Conservation (phyloP, 2,797 vertebrate genomes). For the Pelobates cultripes region DNA sequence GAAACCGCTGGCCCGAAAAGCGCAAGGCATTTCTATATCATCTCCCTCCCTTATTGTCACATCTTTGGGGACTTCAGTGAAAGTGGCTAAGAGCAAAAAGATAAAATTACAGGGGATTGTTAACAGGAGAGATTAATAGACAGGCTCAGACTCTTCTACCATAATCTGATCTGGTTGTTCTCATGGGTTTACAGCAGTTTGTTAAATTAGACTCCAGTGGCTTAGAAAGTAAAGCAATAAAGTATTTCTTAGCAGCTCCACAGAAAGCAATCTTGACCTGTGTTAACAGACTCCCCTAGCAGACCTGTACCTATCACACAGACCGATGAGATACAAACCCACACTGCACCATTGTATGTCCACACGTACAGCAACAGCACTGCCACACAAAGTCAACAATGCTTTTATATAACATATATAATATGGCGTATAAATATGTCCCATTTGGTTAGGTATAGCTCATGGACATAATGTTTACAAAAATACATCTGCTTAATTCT, state of each 20-base stretch:
- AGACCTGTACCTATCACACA: conserved; percentile 6
- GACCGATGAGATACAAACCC: neutral
- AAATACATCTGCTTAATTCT: no score
- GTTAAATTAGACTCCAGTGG: conserved; percentile 32
- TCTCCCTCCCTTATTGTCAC: conserved; percentile 91
- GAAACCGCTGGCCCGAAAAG: conserved; percentile 86
- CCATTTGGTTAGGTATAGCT: no score
- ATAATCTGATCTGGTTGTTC: conserved; percentile 40
- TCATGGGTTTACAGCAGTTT: conserved; percentile 3
- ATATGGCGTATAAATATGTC: no score
- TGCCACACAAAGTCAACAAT: no score
- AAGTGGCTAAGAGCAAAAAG: conserved; percentile 75
- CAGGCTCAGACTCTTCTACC: conserved; percentile 26
- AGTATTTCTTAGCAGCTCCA: conserved; percentile 9
- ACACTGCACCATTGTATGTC: neutral
- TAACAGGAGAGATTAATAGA: conserved; percentile 56
- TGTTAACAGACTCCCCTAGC: conserved; percentile 12
- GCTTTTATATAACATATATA: no score
- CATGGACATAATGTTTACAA: no score
- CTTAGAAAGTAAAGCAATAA: conserved; percentile 43
- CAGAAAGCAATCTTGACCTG: conserved; percentile 24
- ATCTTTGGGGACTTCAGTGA: conserved; percentile 93
- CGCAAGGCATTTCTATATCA: conserved; percentile 94
- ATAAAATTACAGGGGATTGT: conserved; percentile 59
- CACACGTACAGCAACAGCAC: neutral